Percentiles rank a stretch among this genome's conserved stretches.
These are phyloP conservation scores for Psittacula echo DNA, from an alignment of 2,797 vertebrate species.

Conservation along the genomic window DNA sequence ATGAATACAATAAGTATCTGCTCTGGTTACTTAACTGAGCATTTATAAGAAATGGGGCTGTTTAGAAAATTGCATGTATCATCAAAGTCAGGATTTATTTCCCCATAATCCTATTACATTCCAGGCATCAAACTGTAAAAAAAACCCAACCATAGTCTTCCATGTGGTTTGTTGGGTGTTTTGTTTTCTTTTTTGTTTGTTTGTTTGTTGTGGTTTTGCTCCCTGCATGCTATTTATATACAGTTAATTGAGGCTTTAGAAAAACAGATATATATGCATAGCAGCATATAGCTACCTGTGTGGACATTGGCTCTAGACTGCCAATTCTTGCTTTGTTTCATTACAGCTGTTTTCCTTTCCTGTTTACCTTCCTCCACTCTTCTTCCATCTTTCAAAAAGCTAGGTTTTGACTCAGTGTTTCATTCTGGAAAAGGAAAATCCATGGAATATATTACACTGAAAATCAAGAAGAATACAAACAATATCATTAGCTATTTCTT, in stretches of 20 bases:
- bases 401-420: neutral
- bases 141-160: neutral
- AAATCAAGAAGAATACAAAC: neutral
- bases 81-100: slow-evolving; percentile 8
- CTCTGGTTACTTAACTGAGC: neutral
- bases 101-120: neutral
- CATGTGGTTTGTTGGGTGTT: neutral
- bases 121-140: neutral
- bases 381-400: neutral
- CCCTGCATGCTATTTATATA: neutral
- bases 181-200: neutral
- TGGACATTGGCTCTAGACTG: neutral
- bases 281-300: neutral
- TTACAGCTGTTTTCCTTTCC: neutral
- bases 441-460: neutral
- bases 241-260: neutral
- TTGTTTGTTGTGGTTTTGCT: neutral
- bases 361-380: neutral
- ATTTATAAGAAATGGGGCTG: neutral
- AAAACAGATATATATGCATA: neutral
- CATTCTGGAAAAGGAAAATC: neutral
- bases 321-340: neutral
- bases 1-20: neutral
- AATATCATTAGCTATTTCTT: neutral
- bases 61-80: neutral